Conservation (phyloP, 2,797 vertebrate species). For the Ambastaia sidthimunki region DNA sequence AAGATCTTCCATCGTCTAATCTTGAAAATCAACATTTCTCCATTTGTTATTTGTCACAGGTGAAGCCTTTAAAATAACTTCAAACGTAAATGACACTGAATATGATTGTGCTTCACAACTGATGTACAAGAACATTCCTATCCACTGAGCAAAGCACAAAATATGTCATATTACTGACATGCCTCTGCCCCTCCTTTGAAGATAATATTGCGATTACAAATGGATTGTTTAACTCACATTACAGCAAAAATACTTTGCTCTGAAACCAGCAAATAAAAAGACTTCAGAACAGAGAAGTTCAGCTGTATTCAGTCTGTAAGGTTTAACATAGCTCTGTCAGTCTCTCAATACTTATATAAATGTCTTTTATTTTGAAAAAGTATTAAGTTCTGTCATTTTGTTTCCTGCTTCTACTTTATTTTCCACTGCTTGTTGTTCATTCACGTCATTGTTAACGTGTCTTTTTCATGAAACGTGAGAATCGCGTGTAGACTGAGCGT, state of each 20-base stretch:
- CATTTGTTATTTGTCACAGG: too few relatives aligned
- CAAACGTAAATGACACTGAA: not conserved
- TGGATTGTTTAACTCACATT: not conserved
- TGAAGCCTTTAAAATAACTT: too few relatives aligned
- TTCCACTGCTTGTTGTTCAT: too few relatives aligned
- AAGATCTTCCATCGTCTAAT: too few relatives aligned
- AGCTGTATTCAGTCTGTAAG: not conserved
- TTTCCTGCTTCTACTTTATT: too few relatives aligned
- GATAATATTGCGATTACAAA: not conserved
- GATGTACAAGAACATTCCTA: not conserved
- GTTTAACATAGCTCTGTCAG: not conserved
- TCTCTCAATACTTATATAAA: not conserved
- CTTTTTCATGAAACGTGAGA: too few relatives aligned
- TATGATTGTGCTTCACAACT: not conserved
- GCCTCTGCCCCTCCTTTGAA: not conserved
- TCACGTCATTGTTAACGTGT: too few relatives aligned
- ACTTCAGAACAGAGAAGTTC: not conserved
- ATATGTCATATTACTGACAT: not conserved
- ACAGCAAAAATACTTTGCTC: not conserved
- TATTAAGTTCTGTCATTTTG: too few relatives aligned
- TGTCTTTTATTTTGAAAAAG: too few relatives aligned
- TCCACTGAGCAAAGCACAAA: not conserved
- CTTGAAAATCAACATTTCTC: too few relatives aligned
- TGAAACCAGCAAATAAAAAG: too few relatives aligned
- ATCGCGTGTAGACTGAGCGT: too few relatives aligned